Percentiles rank a stretch among this genome's conserved stretches.
These are phyloP conservation scores for Corbicula japonica DNA, from an alignment of 2,888 invertebrate genomes.

Conservation along the genomic window DNA sequence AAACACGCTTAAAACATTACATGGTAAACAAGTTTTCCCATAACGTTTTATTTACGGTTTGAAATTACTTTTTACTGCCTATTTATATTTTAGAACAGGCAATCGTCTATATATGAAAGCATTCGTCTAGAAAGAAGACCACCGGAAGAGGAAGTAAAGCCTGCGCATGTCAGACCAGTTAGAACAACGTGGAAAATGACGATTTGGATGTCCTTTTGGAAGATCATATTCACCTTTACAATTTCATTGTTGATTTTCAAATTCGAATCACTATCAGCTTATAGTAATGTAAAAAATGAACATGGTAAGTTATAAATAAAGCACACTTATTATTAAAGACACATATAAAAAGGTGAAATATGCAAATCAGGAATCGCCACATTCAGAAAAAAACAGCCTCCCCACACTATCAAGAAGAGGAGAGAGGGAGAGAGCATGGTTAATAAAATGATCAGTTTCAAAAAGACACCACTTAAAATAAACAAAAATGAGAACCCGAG, in stretches of 20 bases:
- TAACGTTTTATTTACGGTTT: background rate
- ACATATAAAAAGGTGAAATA: too few relatives aligned
- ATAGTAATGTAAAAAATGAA: background rate
- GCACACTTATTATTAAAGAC: background rate
- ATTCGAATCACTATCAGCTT: conserved; percentile 2
- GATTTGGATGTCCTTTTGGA: conserved; percentile 52
- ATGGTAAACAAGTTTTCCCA: too few relatives aligned
- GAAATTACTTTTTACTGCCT: background rate
- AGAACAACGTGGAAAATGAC: conserved; percentile 53
- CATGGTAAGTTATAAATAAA: background rate
- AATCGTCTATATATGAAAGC: conserved; percentile 1
- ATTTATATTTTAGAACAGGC: background rate
- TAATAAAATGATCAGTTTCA: background rate
- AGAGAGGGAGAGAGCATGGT: background rate
- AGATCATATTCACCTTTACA: conserved; percentile 48
- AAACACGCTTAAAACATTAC: too few relatives aligned
- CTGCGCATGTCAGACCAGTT: background rate
- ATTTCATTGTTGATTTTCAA: conserved; percentile 31
- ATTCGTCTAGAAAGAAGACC: background rate
- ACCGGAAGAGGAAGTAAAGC: background rate
- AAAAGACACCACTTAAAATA: too few relatives aligned
- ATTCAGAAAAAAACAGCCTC: background rate
- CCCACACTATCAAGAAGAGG: background rate
- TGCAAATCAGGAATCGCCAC: too few relatives aligned
- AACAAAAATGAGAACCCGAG: too few relatives aligned